Conservation (phyloP, 1,140 invertebrate genomes). For the Trypoxylus dichotomus region DNA sequence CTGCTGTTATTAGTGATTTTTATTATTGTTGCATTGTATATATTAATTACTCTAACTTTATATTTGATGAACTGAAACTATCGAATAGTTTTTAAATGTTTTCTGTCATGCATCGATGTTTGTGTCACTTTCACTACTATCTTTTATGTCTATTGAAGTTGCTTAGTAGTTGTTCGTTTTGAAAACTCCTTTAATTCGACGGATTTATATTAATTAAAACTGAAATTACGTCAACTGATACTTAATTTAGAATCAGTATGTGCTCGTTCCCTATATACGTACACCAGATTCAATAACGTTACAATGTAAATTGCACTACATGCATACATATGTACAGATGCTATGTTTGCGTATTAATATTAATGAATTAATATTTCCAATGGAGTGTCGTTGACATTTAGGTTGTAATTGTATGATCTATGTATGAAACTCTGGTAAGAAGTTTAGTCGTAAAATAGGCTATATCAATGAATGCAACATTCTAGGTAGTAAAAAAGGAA, state of each 20-base stretch:
- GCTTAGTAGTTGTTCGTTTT: neutral
- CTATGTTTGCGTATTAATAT: neutral
- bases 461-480: too few species aligned
- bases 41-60: too few species aligned
- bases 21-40: too few species aligned
- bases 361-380: neutral
- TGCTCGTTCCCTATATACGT: neutral
- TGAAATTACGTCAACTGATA: neutral
- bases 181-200: neutral
- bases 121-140: neutral
- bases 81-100: neutral
- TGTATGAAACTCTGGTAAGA: too few species aligned
- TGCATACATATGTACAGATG: neutral
- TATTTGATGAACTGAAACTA: too few species aligned
- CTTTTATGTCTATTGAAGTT: neutral
- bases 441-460: too few species aligned
- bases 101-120: neutral
- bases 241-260: neutral
- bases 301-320: neutral
- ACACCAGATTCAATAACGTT: neutral
- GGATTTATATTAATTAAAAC: neutral
- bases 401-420: too few species aligned
- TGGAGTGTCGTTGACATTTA: neutral
- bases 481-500: too few species aligned
- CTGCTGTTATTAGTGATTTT: too few species aligned